Percentiles rank a stretch among this genome's conserved stretches.
These are phyloP conservation scores for Urocolius indicus DNA, from an alignment of 2,113 vertebrate genomes.

Conservation along the genomic window DNA sequence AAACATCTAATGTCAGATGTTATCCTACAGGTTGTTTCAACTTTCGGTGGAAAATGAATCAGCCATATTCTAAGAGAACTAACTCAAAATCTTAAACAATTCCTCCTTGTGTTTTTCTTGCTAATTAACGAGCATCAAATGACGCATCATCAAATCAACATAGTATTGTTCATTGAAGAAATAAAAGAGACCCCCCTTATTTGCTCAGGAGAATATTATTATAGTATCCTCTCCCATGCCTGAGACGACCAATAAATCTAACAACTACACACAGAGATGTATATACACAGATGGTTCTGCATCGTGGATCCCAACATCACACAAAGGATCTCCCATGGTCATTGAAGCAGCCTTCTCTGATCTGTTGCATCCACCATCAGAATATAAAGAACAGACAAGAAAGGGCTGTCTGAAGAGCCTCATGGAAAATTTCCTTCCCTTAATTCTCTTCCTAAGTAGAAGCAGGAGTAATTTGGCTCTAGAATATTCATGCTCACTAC, in stretches of 20 bases:
- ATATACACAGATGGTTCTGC: not conserved
- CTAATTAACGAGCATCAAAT: not conserved
- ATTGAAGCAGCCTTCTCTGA: not conserved
- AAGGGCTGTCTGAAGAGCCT: not conserved
- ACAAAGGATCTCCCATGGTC: not conserved
- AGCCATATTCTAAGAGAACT: not conserved
- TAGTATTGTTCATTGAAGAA: not conserved
- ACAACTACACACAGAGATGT: not conserved
- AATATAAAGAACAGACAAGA: not conserved
- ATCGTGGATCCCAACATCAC: not conserved
- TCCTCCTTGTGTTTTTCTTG: not conserved
- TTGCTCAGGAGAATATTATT: not conserved
- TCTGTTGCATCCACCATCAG: not conserved
- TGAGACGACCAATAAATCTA: not conserved
- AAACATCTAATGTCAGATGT: not conserved
- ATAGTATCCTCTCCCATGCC: not conserved
- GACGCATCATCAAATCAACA: not conserved
- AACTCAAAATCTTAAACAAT: not conserved
- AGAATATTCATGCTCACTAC: constrained; percentile 48
- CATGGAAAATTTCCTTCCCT: not conserved
- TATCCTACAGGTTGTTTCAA: not conserved
- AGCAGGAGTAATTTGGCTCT: constrained; percentile 5
- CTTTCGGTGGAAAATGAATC: not conserved
- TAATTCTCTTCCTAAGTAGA: not conserved
- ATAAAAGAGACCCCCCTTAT: not conserved